phyloP scores from a whole-genome alignment of 2,797 vertebrate species.

The Zalophus californianus region DNA sequence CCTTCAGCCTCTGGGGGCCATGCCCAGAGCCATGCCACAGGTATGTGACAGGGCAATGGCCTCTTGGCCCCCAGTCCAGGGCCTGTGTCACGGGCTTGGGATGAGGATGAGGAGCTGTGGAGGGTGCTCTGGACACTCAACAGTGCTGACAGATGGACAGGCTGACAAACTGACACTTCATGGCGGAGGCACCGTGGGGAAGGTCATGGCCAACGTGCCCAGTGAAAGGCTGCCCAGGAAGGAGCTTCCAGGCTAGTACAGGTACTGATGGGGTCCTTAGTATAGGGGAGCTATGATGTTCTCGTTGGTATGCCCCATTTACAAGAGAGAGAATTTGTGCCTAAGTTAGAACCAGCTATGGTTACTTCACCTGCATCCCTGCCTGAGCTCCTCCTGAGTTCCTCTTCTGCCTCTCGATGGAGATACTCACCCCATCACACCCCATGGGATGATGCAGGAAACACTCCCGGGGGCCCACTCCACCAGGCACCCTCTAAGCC shows the following conservation, averaged over 20 bases:
- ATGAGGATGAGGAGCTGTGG: neutral
- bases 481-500: no score
- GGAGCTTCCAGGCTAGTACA: neutral
- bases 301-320: slow-evolving; percentile 78
- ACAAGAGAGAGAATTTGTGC: slow-evolving; percentile 76
- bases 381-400: neutral
- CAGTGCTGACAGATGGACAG: neutral
- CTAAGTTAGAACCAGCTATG: slow-evolving; percentile 51
- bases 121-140: neutral
- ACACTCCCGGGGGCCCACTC: neutral
- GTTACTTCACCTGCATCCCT: slow-evolving; percentile 70
- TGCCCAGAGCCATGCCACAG: neutral
- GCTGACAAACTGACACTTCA: neutral
- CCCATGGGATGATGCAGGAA: neutral
- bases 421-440: neutral
- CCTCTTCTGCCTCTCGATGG: slow-evolving; percentile 65
- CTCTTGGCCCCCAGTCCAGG: neutral
- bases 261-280: slow-evolving; percentile 42
- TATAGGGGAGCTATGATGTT: slow-evolving; percentile 69
- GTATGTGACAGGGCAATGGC: neutral
- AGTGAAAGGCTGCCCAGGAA: neutral
- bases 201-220: rapidly evolving
- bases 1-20: neutral
- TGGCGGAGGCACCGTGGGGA: neutral
- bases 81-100: neutral